Evolutionary conservation across 2,888 invertebrate genomes (phyloP).

Genomic region (Zaprionus lineosus): DNA sequence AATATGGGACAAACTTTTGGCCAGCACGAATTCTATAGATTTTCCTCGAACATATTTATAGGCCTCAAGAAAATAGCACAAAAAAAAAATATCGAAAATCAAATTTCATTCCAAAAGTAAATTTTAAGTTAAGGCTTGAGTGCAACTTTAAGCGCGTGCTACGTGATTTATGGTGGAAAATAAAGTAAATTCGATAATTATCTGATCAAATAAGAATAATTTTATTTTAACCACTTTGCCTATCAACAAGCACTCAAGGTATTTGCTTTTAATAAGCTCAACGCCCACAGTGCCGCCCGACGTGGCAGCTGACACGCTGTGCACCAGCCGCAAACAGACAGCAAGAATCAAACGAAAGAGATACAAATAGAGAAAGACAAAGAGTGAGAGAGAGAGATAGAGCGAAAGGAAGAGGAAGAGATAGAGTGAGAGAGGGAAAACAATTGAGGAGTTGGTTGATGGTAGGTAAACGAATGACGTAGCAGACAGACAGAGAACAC

Average conservation of each 20-base stretch:
- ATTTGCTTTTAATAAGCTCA: conserved; percentile 51
- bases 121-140: too few relatives aligned
- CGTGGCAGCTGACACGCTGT: conserved; percentile 56
- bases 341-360: too few relatives aligned
- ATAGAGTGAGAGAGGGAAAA: conserved; percentile 2
- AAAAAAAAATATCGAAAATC: too few relatives aligned
- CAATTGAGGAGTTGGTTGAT: neutral
- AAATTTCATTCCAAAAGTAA: too few relatives aligned
- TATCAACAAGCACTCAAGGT: conserved; percentile 35
- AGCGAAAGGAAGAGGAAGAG: conserved; percentile 12
- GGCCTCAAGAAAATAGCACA: too few relatives aligned
- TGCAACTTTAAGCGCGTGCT: too few relatives aligned
- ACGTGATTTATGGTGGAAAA: too few relatives aligned
- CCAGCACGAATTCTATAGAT: too few relatives aligned
- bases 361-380: neutral
- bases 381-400: conserved; percentile 22
- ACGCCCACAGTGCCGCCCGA: conserved; percentile 60
- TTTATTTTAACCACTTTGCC: conserved; percentile 30
- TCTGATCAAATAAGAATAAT: conserved; percentile 28
- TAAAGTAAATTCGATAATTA: conserved; percentile 12
- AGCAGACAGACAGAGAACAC: conserved; percentile 3
- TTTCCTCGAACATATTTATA: too few relatives aligned
- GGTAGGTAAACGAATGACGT: neutral
- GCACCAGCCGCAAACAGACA: conserved; percentile 31
- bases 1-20: too few relatives aligned